Base-by-base conservation (phyloP, 2,113 vertebrate genomes). In the Equus quagga region DNA sequence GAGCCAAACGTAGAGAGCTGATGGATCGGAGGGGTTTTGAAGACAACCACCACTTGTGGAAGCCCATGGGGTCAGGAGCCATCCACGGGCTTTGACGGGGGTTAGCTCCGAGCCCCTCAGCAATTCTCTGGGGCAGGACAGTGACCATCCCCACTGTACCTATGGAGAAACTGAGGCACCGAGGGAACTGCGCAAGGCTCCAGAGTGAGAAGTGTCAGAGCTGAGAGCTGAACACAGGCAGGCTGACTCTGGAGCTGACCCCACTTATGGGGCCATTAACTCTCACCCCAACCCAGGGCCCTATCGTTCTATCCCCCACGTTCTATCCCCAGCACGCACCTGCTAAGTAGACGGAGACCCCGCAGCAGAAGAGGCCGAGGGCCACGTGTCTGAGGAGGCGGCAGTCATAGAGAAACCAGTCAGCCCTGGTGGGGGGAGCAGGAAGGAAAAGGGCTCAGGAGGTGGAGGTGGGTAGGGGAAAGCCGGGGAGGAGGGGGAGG, bases 331-430 rank as follows among this genome's bases (percentile, higher is more conserved):
- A n/a, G 79, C 36, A 92, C 98, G 97, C 98, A 99, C 99, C 99
- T 99, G 99, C 99, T 28, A 99, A 97, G 87, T 99, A 99, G 81
- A 99, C 98, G 0, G 99, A 99, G 97, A 99, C 91, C 19, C 99
- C 99, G 0, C 99, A 98, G 98, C 99, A 99, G 98, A 99, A 99
- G 56, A 99, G 98, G 85, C 99, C 99, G 3, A 99, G 96, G 14
- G 99, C 99, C 1, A 98, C 89, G 44, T 99, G 99, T 19, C 99
- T 99, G 41, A 99, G 98, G 2, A 81, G 97, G 62, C 99, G 98
- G 98, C 99, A 99, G 84, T 99, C 99, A 95, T 99, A 90, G 1
- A 99, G 99, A 97, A 99, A 99, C 99, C 99, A 99, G 92, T 99
- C 99, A 14, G 99, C 99, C 98, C 99, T 99, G 98, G 76, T 46